A percentile compares a stretch with the other conserved stretches of the same genome.
phyloP scores from a whole-genome alignment of 1,140 invertebrate species.

The Chymomyza costata region DNA sequence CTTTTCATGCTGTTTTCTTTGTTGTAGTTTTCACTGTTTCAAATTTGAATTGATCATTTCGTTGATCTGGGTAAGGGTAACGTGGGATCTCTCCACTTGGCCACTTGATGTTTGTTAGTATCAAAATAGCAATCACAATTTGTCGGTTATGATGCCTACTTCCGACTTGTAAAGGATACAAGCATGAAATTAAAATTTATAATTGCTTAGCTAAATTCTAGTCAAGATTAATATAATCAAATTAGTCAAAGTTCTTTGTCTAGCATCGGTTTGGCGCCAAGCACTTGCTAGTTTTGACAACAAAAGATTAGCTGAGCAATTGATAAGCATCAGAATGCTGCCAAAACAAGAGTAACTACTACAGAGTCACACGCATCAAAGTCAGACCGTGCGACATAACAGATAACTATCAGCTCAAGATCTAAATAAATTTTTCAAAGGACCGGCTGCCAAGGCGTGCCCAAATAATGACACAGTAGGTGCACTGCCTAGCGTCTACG shows the following conservation, averaged over 20 bases:
- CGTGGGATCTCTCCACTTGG: conserved; percentile 39
- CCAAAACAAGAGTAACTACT: conserved; percentile 66
- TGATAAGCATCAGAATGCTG: conserved; percentile 52
- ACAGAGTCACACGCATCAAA: conserved; percentile 45
- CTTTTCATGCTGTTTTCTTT: conserved; percentile 56
- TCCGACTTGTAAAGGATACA: conserved; percentile 38
- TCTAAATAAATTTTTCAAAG: conserved; percentile 30
- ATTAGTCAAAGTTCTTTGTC: conserved; percentile 18
- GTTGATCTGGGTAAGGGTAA: conserved; percentile 52
- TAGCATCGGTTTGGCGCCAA: conserved; percentile 33
- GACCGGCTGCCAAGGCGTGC: conserved; percentile 43
- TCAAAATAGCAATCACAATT: conserved; percentile 66
- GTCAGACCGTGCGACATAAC: conserved; percentile 54
- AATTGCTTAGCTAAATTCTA: conserved; percentile 19
- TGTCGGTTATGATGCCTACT: conserved; percentile 62
- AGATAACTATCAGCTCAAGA: conserved; percentile 60
- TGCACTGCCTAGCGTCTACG: conserved; percentile 41
- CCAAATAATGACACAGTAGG: conserved; percentile 73
- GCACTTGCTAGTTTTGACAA: conserved; percentile 31
- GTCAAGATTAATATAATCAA: conserved; percentile 17
- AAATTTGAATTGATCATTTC: conserved; percentile 69
- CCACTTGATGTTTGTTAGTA: conserved; percentile 18
- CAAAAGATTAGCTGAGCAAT: conserved; percentile 30
- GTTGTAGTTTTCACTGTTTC: conserved; percentile 57
- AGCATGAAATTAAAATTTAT: conserved; percentile 54